Conservation (phyloP, 2,113 vertebrate species). For the Crotalus horridus region DNA sequence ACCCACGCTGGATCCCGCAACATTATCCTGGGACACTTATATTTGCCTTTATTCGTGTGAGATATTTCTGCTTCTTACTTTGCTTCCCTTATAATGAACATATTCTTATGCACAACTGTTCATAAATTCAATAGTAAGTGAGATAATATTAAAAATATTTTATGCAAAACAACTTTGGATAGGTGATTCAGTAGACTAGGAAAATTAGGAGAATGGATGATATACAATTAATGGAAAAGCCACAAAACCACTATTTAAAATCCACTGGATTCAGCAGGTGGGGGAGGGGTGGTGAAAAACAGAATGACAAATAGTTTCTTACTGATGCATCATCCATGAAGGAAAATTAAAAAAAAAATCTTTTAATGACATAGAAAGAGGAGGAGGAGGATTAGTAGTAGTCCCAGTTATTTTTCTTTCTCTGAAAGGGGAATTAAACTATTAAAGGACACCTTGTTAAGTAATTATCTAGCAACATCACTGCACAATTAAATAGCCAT, state of each 20-base stretch:
- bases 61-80: background rate
- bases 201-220: background rate
- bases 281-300: conserved; percentile 35
- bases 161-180: background rate
- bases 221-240: background rate
- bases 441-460: conserved; percentile 87
- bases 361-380: background rate
- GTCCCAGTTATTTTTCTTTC: conserved; percentile 63
- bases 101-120: background rate
- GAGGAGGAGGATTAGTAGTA: conserved; percentile 53
- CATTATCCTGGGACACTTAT: background rate
- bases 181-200: background rate
- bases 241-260: conserved; percentile 25
- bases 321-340: conserved; percentile 52
- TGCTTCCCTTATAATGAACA: background rate
- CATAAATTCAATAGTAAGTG: background rate
- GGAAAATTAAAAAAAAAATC: conserved; percentile 48
- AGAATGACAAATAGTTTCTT: conserved; percentile 59
- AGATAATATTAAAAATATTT: background rate
- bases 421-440: conserved; percentile 79
- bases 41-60: background rate
- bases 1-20: too few species aligned
- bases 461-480: conserved; percentile 83
- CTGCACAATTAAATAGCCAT: conserved; percentile 85
- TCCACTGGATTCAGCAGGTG: conserved; percentile 15